Evolutionary conservation across 2,888 invertebrate genomes (phyloP).

Genomic region (Microctonus brassicae): DNA sequence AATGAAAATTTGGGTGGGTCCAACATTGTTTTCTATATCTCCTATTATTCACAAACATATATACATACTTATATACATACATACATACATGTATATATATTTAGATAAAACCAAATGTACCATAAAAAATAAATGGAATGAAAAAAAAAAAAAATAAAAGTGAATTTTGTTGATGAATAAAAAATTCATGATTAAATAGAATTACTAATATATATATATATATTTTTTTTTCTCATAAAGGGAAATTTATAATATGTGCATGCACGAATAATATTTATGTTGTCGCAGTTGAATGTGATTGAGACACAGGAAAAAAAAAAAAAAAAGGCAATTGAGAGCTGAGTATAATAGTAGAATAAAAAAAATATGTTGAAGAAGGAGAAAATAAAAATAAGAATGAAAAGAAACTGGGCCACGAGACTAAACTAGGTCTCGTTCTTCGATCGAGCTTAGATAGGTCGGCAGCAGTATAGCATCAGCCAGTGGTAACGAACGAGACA

Average conservation of each 20-base stretch:
- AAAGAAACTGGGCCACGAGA: constrained; percentile 28
- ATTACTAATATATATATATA: neutral
- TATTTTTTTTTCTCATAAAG: neutral
- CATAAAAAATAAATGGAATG: too few relatives aligned
- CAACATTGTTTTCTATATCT: too few relatives aligned
- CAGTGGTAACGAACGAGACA: neutral
- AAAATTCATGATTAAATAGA: neutral
- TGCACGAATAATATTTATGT: neutral
- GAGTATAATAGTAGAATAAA: constrained; percentile 19
- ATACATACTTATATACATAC: neutral
- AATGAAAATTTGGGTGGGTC: constrained; percentile 36
- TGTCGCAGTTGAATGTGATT: neutral
- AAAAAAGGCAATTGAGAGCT: constrained; percentile 25
- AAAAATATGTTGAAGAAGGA: constrained; percentile 4
- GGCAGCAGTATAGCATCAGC: too few relatives aligned
- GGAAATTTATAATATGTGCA: neutral
- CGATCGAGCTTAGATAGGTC: constrained; percentile 33
- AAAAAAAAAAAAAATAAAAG: neutral
- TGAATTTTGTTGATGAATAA: neutral
- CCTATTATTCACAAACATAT: too few relatives aligned
- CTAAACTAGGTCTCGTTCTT: constrained; percentile 33
- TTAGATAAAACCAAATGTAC: too few relatives aligned
- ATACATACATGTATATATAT: neutral
- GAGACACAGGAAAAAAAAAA: constrained; percentile 26
- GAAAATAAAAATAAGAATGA: constrained; percentile 21